Conservation (phyloP, 1,140 invertebrate species). For the Copidosoma floridanum region DNA sequence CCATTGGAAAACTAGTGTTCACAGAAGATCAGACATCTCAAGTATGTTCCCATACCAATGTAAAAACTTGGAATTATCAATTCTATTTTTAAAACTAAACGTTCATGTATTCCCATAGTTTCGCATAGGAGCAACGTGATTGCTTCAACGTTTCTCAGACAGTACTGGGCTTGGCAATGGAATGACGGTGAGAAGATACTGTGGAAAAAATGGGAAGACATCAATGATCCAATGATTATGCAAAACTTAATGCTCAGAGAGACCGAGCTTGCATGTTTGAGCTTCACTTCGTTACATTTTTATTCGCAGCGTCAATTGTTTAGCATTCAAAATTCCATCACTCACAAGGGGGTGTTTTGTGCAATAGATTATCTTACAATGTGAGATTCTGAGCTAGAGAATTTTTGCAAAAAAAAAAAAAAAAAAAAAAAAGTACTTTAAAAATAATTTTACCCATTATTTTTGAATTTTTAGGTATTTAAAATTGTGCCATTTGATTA, state of each 20-base stretch:
- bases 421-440: no score
- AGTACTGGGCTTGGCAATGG: constrained; percentile 53
- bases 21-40: constrained; percentile 43
- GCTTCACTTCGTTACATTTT: constrained; percentile 53
- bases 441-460: background rate
- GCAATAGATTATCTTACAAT: constrained; percentile 58
- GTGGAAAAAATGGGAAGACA: constrained; percentile 36
- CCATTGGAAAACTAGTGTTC: constrained; percentile 54
- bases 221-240: constrained; percentile 32
- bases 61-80: constrained; percentile 9
- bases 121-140: constrained; percentile 35
- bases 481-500: constrained; percentile 40
- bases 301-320: constrained; percentile 56
- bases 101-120: constrained; percentile 26
- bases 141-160: constrained; percentile 39
- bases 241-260: constrained; percentile 49
- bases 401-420: no score
- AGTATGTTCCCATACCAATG: no score
- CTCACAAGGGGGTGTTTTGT: constrained; percentile 58
- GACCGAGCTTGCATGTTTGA: constrained; percentile 53
- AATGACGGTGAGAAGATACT: constrained; percentile 47
- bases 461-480: constrained; percentile 37
- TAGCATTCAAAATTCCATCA: constrained; percentile 63
- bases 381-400: constrained; percentile 48
- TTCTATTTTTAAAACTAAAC: constrained; percentile 6